Evolutionary conservation across 2,797 vertebrate species (phyloP).

Genomic region (Pangasius krempfi): DNA sequence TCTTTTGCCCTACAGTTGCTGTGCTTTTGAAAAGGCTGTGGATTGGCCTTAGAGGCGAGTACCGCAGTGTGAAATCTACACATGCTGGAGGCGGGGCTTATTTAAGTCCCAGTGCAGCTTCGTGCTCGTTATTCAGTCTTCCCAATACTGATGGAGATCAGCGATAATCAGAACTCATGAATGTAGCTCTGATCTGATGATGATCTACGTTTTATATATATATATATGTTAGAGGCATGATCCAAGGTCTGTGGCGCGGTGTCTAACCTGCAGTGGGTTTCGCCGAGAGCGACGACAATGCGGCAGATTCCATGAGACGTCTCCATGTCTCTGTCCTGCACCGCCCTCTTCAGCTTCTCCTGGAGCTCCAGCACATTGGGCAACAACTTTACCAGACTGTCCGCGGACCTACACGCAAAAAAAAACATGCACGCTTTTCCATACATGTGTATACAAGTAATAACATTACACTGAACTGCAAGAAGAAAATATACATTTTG

Average conservation of each 20-base stretch:
- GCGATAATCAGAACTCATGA: not conserved
- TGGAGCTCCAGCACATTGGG: conserved; percentile 89
- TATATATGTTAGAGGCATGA: not conserved
- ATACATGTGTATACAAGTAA: too few relatives aligned
- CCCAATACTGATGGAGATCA: not conserved
- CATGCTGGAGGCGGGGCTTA: not conserved
- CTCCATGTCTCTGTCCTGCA: conserved; percentile 91
- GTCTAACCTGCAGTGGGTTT: conserved; percentile 91
- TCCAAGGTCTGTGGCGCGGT: not conserved
- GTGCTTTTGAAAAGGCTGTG: too few relatives aligned
- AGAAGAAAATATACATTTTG: too few relatives aligned
- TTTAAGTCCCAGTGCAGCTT: not conserved
- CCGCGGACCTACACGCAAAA: conserved; percentile 79
- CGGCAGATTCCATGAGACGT: conserved; percentile 95
- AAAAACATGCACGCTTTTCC: not conserved
- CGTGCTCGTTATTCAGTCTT: not conserved
- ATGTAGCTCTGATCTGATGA: not conserved
- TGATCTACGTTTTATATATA: not conserved
- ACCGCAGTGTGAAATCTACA: not conserved
- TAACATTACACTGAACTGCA: too few relatives aligned
- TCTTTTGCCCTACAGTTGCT: too few relatives aligned
- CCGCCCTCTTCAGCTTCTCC: conserved; percentile 88
- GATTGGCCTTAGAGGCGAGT: too few relatives aligned
- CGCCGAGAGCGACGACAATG: conserved; percentile 90
- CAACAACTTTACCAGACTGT: conserved; percentile 88